phyloP scores from a whole-genome alignment of 2,113 vertebrate genomes.

The Fregata magnificens region DNA sequence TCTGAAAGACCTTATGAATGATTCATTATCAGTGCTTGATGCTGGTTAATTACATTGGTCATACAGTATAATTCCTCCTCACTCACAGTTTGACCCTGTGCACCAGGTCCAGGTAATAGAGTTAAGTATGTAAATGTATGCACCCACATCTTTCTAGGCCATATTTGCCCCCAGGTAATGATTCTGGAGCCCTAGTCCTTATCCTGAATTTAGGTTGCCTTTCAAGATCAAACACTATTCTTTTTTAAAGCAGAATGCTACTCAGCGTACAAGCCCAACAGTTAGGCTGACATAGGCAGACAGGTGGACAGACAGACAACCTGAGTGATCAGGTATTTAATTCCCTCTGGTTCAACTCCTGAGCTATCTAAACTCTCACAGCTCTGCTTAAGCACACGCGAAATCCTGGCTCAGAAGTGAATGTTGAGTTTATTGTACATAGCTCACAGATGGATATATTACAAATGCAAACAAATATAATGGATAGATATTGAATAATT shows the following conservation, averaged over 20 bases:
- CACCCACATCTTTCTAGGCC: not conserved
- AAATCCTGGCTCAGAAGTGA: not conserved
- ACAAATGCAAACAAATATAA: slow-evolving; percentile 6
- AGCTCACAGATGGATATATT: not conserved
- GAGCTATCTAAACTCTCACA: not conserved
- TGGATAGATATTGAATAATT: not conserved
- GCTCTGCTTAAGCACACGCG: not conserved
- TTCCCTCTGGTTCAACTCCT: not conserved
- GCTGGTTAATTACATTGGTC: not conserved
- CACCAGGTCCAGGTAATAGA: not conserved
- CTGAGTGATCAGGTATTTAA: not conserved
- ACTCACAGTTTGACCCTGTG: not conserved
- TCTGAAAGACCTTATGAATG: not conserved
- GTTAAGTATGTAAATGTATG: not conserved
- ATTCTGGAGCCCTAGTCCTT: not conserved
- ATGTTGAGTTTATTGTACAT: not conserved
- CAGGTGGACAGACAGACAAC: not conserved
- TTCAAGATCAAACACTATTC: not conserved
- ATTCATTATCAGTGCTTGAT: not conserved
- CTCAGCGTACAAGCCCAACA: not conserved
- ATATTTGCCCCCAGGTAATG: not conserved
- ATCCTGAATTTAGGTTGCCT: not conserved
- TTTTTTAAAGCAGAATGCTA: not conserved
- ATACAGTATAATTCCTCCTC: not conserved
- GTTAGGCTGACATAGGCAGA: not conserved